These are phyloP conservation scores for Bagarius yarrelli DNA, from an alignment of 2,113 vertebrate species.

Conservation along the genomic window DNA sequence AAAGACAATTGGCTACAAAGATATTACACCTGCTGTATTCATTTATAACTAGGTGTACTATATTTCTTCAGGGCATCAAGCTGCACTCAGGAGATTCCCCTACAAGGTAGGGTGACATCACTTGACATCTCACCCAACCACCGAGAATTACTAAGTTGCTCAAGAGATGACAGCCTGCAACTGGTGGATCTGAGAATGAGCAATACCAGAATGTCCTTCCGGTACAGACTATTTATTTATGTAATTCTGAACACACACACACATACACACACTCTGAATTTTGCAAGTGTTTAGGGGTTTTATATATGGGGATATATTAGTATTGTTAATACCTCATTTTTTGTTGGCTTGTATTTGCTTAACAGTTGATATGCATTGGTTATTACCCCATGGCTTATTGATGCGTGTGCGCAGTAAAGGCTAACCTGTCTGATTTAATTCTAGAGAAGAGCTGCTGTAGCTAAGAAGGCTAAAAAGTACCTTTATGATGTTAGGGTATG, in stretches of 20 bases:
- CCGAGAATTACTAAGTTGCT: slow-evolving; percentile 82
- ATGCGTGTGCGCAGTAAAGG: too few relatives aligned
- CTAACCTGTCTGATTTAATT: too few relatives aligned
- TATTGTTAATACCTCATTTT: too few relatives aligned
- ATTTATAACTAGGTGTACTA: neutral
- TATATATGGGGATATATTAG: too few relatives aligned
- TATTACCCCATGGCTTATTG: too few relatives aligned
- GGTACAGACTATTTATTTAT: slow-evolving; percentile 60
- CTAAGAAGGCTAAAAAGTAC: too few relatives aligned
- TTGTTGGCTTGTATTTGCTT: too few relatives aligned
- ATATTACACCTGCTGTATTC: neutral
- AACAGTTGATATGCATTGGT: too few relatives aligned
- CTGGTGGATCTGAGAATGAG: slow-evolving; percentile 79
- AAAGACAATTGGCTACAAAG: neutral
- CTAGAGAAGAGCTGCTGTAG: too few relatives aligned
- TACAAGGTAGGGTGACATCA: slow-evolving; percentile 81
- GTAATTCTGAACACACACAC: neutral
- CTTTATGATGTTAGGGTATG: too few relatives aligned
- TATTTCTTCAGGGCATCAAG: slow-evolving; percentile 62
- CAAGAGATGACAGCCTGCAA: slow-evolving; percentile 80
- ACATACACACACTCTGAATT: neutral
- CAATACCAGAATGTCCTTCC: slow-evolving; percentile 72
- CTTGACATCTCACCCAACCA: slow-evolving; percentile 79
- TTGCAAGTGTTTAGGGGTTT: too few relatives aligned
- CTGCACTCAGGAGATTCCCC: slow-evolving; percentile 75